Evolutionary conservation across 2,113 vertebrate genomes (phyloP).

Genomic region (Lampris megalopsis): DNA sequence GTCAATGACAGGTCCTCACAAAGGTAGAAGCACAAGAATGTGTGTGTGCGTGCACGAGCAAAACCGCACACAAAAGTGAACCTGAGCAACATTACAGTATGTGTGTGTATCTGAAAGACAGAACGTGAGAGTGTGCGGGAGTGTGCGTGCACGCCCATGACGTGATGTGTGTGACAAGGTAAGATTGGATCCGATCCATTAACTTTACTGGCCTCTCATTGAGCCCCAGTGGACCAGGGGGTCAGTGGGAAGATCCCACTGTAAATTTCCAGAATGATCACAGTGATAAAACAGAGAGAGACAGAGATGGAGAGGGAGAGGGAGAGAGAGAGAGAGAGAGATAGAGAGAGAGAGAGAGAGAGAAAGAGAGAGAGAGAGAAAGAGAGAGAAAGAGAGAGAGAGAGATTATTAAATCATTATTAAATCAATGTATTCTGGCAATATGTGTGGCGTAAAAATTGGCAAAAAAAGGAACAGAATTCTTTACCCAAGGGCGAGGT

Average conservation of each 20-base stretch:
- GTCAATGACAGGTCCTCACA: neutral
- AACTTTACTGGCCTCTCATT: conserved; percentile 74
- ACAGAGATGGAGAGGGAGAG: conserved; percentile 14
- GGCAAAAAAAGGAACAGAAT: too few relatives aligned
- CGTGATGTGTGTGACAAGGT: conserved; percentile 65
- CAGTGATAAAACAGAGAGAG: conserved; percentile 41
- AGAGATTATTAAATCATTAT: too few relatives aligned
- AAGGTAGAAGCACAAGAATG: conserved; percentile 3
- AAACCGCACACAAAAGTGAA: neutral
- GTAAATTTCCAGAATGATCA: conserved; percentile 71
- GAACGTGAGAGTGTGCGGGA: conserved; percentile 9
- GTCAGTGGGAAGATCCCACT: conserved; percentile 71
- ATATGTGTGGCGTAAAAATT: too few relatives aligned
- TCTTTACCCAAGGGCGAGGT: too few relatives aligned
- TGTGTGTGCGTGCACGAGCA: neutral
- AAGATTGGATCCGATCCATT: conserved; percentile 79
- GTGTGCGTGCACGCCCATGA: conserved; percentile 14
- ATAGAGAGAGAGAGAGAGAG: too few relatives aligned
- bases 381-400: too few relatives aligned
- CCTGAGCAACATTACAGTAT: neutral
- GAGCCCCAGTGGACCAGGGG: conserved; percentile 58
- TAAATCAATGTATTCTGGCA: too few relatives aligned
- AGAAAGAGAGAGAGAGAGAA: too few relatives aligned
- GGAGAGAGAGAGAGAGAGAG: neutral
- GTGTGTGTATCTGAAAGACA: neutral